Evolutionary conservation across 2,888 invertebrate genomes (phyloP).

Genomic region (Pandemis heparana): DNA sequence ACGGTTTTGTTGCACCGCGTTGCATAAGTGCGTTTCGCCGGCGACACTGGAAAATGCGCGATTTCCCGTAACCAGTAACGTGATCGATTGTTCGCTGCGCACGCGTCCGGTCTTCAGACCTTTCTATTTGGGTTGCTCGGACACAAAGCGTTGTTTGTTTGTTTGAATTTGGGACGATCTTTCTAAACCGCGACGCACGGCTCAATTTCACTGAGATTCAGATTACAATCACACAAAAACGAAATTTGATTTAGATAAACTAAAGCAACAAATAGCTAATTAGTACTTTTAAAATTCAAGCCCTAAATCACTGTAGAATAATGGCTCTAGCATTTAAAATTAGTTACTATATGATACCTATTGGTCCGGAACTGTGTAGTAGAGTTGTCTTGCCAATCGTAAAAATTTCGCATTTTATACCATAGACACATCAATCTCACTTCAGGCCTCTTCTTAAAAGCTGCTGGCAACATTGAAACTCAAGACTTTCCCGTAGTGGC

Average conservation of each 20-base stretch:
- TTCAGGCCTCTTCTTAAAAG: too few relatives aligned
- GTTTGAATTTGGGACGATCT: constrained; percentile 15
- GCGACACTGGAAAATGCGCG: constrained; percentile 51
- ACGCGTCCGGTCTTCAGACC: constrained; percentile 39
- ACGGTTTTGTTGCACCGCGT: constrained; percentile 78
- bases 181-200: not conserved
- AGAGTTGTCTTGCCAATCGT: too few relatives aligned
- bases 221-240: not conserved
- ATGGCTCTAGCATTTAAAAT: too few relatives aligned
- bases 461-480: too few relatives aligned
- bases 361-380: too few relatives aligned
- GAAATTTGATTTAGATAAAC: not conserved
- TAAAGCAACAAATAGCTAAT: too few relatives aligned
- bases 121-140: constrained; percentile 22
- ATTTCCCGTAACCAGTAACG: constrained; percentile 47
- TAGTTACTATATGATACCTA: too few relatives aligned
- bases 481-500: too few relatives aligned
- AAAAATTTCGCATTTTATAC: too few relatives aligned
- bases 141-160: constrained; percentile 13
- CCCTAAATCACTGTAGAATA: too few relatives aligned
- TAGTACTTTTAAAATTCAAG: too few relatives aligned
- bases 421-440: too few relatives aligned
- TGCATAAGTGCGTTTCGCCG: constrained; percentile 83
- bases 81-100: constrained; percentile 28
- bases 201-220: constrained; percentile 1